Evolutionary conservation across 2,888 invertebrate species (phyloP).

Genomic region (Ecliptopera silaceata): DNA sequence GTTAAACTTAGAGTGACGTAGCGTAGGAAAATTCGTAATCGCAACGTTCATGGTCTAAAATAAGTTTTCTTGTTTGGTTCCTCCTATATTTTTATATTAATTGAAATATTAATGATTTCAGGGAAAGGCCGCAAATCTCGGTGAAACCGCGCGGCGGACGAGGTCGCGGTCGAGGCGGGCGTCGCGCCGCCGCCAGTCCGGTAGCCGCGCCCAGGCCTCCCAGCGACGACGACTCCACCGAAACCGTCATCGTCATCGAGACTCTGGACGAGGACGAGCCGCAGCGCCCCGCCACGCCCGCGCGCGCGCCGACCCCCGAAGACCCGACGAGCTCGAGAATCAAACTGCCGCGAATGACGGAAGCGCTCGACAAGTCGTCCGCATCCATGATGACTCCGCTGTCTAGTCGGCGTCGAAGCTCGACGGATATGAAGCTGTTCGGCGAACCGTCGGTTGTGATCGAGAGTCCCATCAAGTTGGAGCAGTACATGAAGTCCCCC

Average conservation of each 20-base stretch:
- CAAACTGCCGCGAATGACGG: conserved; percentile 76
- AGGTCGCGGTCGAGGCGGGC: conserved; percentile 66
- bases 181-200: conserved; percentile 42
- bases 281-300: conserved; percentile 7
- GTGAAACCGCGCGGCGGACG: conserved; percentile 65
- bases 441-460: conserved; percentile 50
- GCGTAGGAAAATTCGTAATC: too few species aligned
- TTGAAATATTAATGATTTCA: conserved; percentile 49
- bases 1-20: too few species aligned
- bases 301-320: conserved; percentile 42
- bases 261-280: conserved; percentile 27
- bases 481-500: conserved; percentile 57
- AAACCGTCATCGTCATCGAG: conserved; percentile 36
- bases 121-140: conserved; percentile 69
- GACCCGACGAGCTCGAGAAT: conserved; percentile 76
- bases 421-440: conserved; percentile 51
- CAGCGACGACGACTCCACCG: conserved; percentile 27
- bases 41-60: too few species aligned
- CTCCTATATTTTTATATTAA: not conserved
- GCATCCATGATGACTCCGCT: conserved; percentile 63
- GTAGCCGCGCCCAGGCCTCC: conserved; percentile 33
- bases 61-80: too few species aligned
- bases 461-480: conserved; percentile 50
- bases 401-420: conserved; percentile 59
- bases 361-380: conserved; percentile 72